Evolutionary conservation across 2,113 vertebrate species (phyloP).

Genomic region (Tricholaema leucomelas): DNA sequence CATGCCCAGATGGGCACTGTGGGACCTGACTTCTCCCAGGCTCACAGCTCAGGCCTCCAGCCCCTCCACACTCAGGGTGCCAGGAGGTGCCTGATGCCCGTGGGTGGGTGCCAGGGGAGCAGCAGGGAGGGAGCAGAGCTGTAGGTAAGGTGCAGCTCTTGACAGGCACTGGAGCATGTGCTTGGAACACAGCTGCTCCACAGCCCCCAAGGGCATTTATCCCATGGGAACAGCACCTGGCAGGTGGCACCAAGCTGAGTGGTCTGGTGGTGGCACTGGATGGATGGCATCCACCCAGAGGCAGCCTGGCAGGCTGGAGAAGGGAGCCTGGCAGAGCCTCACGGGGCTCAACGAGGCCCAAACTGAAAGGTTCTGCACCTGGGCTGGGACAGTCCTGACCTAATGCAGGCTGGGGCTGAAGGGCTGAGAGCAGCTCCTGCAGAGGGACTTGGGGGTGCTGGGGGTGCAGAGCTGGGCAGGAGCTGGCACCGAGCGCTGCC

Average conservation of each 20-base stretch:
- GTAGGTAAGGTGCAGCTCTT: not conserved
- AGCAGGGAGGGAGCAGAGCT: not conserved
- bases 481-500: not conserved
- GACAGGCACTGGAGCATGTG: not conserved
- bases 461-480: not conserved
- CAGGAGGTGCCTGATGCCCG: not conserved
- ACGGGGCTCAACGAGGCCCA: not conserved
- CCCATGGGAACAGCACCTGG: not conserved
- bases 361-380: not conserved
- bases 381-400: fast-evolving
- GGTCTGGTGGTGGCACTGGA: not conserved
- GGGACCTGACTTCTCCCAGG: not conserved
- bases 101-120: not conserved
- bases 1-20: fast-evolving
- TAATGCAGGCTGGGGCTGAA: not conserved
- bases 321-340: not conserved
- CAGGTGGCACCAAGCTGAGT: not conserved
- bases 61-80: not conserved
- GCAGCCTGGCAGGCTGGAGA: not conserved
- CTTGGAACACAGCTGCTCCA: not conserved
- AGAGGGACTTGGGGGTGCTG: not conserved
- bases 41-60: fast-evolving
- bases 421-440: not conserved
- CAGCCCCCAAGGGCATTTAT: not conserved
- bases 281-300: not conserved